Percentiles rank a stretch among this genome's conserved stretches.
Evolutionary conservation across 1,140 invertebrate species (phyloP).

Genomic region (Tetramorium simillimum): DNA sequence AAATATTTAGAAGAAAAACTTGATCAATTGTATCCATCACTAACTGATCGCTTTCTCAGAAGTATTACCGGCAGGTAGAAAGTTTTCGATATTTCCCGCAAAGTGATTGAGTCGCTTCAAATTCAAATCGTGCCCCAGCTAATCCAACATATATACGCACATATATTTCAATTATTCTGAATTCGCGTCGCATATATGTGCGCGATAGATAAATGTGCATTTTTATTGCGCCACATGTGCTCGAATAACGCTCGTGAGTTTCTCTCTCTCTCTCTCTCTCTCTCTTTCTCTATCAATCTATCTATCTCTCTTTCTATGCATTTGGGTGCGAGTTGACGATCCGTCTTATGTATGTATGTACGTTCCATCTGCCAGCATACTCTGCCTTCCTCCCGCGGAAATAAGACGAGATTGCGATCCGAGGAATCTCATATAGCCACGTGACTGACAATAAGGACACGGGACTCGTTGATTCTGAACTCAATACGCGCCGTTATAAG

Average conservation of each 20-base stretch:
- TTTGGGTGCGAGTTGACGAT: constrained; percentile 34
- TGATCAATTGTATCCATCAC: constrained; percentile 23
- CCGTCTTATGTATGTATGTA: constrained; percentile 47
- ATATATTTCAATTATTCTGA: constrained; percentile 72
- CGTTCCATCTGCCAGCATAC: constrained; percentile 47
- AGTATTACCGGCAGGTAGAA: constrained; percentile 51
- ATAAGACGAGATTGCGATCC: constrained; percentile 71
- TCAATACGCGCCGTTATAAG: constrained; percentile 56
- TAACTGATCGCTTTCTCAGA: constrained; percentile 17
- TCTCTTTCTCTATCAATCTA: not conserved
- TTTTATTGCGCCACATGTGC: constrained; percentile 62
- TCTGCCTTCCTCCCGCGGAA: constrained; percentile 45
- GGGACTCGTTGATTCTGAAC: constrained; percentile 62
- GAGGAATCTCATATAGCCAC: constrained; percentile 66
- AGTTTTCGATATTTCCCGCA: constrained; percentile 32
- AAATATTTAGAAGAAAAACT: not conserved
- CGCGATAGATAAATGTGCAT: constrained; percentile 18
- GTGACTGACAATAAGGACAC: constrained; percentile 67
- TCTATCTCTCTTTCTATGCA: not conserved
- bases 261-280: not conserved
- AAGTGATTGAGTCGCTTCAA: constrained; percentile 19
- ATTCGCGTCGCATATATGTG: constrained; percentile 32
- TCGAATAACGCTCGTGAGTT: constrained; percentile 19
- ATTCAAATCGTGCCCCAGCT: not conserved
- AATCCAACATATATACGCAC: not conserved